Base-by-base conservation (phyloP, 2,888 invertebrate genomes). In the Sinohyriopsis cumingii region DNA sequence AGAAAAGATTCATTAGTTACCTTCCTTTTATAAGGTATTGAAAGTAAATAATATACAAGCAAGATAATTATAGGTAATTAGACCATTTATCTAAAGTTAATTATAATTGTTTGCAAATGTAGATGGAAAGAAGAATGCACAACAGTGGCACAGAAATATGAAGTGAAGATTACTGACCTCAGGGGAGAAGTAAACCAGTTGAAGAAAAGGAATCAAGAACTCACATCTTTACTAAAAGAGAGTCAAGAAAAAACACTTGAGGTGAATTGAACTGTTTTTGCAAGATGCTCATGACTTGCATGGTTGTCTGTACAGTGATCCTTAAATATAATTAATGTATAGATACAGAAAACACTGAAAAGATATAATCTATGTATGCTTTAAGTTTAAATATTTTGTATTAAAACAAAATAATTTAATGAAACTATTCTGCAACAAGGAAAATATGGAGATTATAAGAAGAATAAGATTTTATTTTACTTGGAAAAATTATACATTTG, bases 41-140 rank as follows among this genome's bases (percentile, higher is more conserved):
- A 45, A 45, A 45, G 15, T 15, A 45, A 45, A 45, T 15, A 45
- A 45, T 45, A 15, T 45, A 15, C 45, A 15, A 45, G 45, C 12
- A 45, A 45, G 9, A 45, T 45, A 12, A 45, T 15, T 12, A 45
- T 45, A 45, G 9, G 15, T 45, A 45, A 5, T 12, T 45, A 45
- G 15, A 45, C 45, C 12, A 45, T 45, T 15, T 45, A 45, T 45
- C 9, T 45, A 45, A 45, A 45, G 45, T 45, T 45, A 12, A 45
- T 45, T 45, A 45, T 45, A 45, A 15, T 45, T 45, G 9, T 45
- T 59, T 24, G 22, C 59, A 33, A 19, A 56, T 60, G 1, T 69
- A 89, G 88, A 73, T 89, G 88, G 89, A 89, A 89, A 69, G 88
- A 89, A 76, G 89, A 89, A 72, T 89, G 88, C 71, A 82, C 84